Conservation (phyloP, 2,797 vertebrate genomes). For the Basileuterus tristriatus region DNA sequence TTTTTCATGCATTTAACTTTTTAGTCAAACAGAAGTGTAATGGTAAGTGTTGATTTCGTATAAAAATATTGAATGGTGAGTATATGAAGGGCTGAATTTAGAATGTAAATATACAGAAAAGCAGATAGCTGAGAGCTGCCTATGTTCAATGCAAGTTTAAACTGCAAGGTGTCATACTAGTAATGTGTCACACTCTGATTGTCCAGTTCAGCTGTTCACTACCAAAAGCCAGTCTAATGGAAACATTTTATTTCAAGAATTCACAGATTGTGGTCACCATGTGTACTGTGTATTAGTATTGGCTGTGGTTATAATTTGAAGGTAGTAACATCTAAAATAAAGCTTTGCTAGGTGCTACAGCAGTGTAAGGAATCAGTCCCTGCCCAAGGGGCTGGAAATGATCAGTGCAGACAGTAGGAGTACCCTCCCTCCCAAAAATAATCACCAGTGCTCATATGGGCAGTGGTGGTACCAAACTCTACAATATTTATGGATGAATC, state of each 20-base stretch:
- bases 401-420: background rate
- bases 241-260: background rate
- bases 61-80: background rate
- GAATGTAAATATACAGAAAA: background rate
- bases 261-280: background rate
- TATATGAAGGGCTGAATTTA: background rate
- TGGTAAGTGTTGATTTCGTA: background rate
- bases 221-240: background rate
- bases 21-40: background rate
- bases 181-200: background rate
- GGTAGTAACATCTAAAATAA: background rate
- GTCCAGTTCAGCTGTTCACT: background rate
- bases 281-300: background rate
- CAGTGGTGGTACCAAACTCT: background rate
- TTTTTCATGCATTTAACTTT: constrained; percentile 7
- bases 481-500: background rate
- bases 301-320: background rate
- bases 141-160: background rate
- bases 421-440: background rate
- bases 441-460: background rate
- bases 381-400: background rate
- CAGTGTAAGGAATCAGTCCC: background rate
- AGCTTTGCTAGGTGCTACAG: background rate
- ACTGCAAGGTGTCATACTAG: background rate
- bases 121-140: background rate